Base-by-base conservation (phyloP, 2,797 vertebrate species). In the Sphaeramia orbicularis region DNA sequence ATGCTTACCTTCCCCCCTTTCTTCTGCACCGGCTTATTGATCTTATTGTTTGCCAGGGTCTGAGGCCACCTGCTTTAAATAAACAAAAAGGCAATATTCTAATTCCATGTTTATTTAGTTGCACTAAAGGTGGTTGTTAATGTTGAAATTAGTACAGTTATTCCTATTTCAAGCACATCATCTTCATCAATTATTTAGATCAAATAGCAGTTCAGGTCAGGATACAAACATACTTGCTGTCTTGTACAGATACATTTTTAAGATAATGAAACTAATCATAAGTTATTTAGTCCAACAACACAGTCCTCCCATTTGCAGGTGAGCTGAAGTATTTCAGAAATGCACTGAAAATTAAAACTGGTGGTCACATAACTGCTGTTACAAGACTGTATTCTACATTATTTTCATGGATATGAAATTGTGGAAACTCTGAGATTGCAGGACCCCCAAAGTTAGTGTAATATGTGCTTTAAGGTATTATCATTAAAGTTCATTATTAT, bases 1-100 rank as follows among this genome's bases (percentile, higher is more conserved):
- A 7, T 16, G 42, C 78, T 63, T 53, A 89, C 89, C 80, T 85
- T 90, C 32, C 35, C 77, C 13, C 18, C 57, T 35, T 70, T 78
- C 54, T 83, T 89, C 54, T 68, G 83, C 47, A 66, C 10, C 18
- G 71, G 36, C 55, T 83, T 91, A 47, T 49, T 80, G 40, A 52
- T 53, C 55, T 85, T 86, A 4, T 71, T 57, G 70, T 76, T 80
- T 9, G 59, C 45, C 45, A 48, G 19, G 7, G 58, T 64, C 48
- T 87, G 86, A 1, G 53, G 76, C 78, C 80, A 87, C 76, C 83
- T 87, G 32, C 41, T 57, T 38, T 18, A 54, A 40, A 52, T 12
- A 16, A 57, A 49, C 19, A 9, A 15, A 37, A 60, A 7, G 24
- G 24, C 4, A 54, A 4, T 14, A 14, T 38, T 40, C 18, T 4